These are phyloP conservation scores for Mythimna loreyi DNA, from an alignment of 2,888 invertebrate species.

Conservation along the genomic window DNA sequence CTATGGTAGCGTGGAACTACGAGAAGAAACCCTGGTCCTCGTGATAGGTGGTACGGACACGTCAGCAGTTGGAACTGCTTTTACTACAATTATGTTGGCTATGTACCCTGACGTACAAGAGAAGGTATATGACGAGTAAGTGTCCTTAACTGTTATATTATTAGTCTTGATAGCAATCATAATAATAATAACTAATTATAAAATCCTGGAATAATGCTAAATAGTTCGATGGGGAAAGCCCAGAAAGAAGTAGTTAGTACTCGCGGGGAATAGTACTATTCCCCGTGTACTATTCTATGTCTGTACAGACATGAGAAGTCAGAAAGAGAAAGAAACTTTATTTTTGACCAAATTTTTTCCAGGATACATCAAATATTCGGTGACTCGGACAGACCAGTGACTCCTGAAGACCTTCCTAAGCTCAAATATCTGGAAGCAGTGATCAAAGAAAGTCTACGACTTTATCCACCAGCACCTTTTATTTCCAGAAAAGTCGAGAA, in stretches of 20 bases:
- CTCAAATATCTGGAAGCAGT: conserved; percentile 68
- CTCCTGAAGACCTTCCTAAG: conserved; percentile 55
- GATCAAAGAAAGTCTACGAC: conserved; percentile 65
- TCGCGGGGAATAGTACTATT: too few species aligned
- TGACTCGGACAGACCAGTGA: conserved; percentile 48
- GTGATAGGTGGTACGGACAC: conserved; percentile 77
- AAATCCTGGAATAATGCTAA: too few species aligned
- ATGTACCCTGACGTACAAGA: conserved; percentile 71
- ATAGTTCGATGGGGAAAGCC: too few species aligned
- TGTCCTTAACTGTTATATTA: too few species aligned
- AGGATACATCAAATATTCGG: conserved; percentile 61
- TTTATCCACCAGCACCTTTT: conserved; percentile 69
- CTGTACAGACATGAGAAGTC: not conserved
- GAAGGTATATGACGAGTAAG: conserved; percentile 74
- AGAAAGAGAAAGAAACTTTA: not conserved
- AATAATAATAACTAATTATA: too few species aligned
- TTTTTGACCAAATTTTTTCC: too few species aligned
- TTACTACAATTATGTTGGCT: conserved; percentile 69
- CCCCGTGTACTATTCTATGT: too few species aligned
- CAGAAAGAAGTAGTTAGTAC: too few species aligned
- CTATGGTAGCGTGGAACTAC: conserved; percentile 66
- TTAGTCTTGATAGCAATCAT: too few species aligned
- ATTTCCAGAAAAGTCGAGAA: conserved; percentile 60
- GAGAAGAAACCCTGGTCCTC: conserved; percentile 74
- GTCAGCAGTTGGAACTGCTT: conserved; percentile 71